A percentile compares a stretch with the other conserved stretches of the same genome.
phyloP scores from a whole-genome alignment of 2,113 vertebrate genomes.

The Cyprinodon variegatus region DNA sequence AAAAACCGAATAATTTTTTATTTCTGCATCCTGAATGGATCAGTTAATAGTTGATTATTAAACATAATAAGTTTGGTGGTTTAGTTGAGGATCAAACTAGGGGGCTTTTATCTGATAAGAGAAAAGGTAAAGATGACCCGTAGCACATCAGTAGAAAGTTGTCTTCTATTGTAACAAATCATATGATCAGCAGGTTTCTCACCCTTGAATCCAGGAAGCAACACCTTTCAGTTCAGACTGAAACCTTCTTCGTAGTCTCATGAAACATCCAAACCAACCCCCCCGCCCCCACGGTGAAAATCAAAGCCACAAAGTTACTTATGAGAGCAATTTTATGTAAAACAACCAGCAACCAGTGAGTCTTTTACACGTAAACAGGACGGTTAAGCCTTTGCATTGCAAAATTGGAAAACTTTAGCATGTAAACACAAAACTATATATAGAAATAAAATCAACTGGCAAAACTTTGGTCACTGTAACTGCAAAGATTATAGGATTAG shows the following conservation, averaged over 20 bases:
- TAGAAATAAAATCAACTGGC: neutral
- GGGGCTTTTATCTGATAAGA: neutral
- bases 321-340: neutral
- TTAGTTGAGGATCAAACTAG: neutral
- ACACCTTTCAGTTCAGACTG: slow-evolving; percentile 49
- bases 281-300: neutral
- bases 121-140: neutral
- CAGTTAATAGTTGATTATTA: neutral
- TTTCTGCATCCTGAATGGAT: no score
- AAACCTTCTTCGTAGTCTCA: slow-evolving; percentile 12
- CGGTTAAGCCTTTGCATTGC: neutral
- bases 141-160: neutral
- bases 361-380: neutral
- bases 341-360: neutral
- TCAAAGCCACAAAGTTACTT: neutral
- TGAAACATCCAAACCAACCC: slow-evolving; percentile 13
- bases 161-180: neutral
- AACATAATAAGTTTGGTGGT: neutral
- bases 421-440: neutral
- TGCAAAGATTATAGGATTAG: neutral
- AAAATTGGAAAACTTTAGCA: neutral
- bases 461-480: neutral
- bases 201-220: slow-evolving; percentile 42
- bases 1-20: no score
- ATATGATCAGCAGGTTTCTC: neutral